A percentile compares a stretch with the other conserved stretches of the same genome.
Conservation (phyloP, 2,797 vertebrate genomes). For the Meda fulgida region DNA sequence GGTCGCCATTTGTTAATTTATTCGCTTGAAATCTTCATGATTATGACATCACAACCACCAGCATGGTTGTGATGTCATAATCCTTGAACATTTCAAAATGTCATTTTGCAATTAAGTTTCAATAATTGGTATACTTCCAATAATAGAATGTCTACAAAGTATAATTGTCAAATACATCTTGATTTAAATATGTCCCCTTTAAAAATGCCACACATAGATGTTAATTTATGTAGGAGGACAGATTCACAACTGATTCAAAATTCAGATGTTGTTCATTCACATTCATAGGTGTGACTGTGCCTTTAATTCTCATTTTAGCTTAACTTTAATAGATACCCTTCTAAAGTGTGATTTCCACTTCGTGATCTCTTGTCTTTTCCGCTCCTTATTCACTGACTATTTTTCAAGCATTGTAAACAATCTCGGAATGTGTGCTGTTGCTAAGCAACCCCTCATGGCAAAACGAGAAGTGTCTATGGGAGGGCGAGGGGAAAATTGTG, state of each 20-base stretch:
- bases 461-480: conserved; percentile 32
- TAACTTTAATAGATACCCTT: background rate
- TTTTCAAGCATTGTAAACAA: conserved; percentile 76
- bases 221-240: background rate
- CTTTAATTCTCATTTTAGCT: background rate
- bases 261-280: conserved; percentile 36
- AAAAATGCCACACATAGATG: background rate
- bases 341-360: conserved; percentile 28
- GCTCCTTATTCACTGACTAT: conserved; percentile 65
- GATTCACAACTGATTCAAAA: background rate
- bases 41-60: no score
- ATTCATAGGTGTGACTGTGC: background rate
- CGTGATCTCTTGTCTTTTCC: conserved; percentile 33
- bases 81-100: background rate
- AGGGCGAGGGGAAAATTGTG: conserved; percentile 21
- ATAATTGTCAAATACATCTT: background rate
- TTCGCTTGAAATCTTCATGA: no score
- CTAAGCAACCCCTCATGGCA: conserved; percentile 71
- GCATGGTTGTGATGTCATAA: background rate
- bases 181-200: background rate
- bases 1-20: no score
- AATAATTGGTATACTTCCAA: background rate
- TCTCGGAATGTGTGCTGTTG: conserved; percentile 77
- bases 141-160: background rate
- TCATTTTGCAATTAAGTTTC: background rate